Evolutionary conservation across 2,888 invertebrate species (phyloP), one percentile per base, ranked within the genome.

Genomic region (Eustalomyia histrio): DNA sequence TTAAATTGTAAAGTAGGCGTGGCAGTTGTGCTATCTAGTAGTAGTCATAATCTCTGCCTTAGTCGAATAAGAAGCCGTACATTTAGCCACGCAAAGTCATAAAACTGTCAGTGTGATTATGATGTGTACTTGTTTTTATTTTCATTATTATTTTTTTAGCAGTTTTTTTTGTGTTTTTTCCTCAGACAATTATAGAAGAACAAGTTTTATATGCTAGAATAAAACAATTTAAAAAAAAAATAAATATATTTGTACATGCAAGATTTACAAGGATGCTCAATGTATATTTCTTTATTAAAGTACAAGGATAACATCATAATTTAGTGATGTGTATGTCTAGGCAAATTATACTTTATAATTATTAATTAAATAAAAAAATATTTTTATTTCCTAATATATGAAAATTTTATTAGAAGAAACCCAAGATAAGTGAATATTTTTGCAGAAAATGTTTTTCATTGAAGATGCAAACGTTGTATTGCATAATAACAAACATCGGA

Each of bases 81-180:
- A 83, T 83, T 83, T 83, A 71, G 79, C 82, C 72, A 76, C 82
- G 76, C 69, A 76, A 72, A 72, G 78, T 76, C 83, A 82, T 83
- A 82, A 82, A 83, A 75, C 82, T 82, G 82, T 83, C 83, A 83
- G 82, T 82, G 72, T 72, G 79, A 82, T 83, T 82, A 83, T 83
- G 83, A 79, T 79, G 78, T 79, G 78, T 67, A 63, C 72, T 67
- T 39, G 61, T 63, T 35, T 61, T 21, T 16, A 16, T 35, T 1
- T 18, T 29, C 24, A 2, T 33, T 50, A 29, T 50, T n/a, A 29
- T n/a, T n/a, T 57, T 24, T 17, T 5, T 29, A 3, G 7, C 3
- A 17, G 35, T 39, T 39, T 47, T 16, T 61, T n/a, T 60, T 4
- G n/a, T 29, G 8, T 9, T 8, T 50, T 69, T 52, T 18, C 53